These are phyloP conservation scores for Polypedilum pembai DNA, from an alignment of 1,140 invertebrate genomes.

Conservation along the genomic window DNA sequence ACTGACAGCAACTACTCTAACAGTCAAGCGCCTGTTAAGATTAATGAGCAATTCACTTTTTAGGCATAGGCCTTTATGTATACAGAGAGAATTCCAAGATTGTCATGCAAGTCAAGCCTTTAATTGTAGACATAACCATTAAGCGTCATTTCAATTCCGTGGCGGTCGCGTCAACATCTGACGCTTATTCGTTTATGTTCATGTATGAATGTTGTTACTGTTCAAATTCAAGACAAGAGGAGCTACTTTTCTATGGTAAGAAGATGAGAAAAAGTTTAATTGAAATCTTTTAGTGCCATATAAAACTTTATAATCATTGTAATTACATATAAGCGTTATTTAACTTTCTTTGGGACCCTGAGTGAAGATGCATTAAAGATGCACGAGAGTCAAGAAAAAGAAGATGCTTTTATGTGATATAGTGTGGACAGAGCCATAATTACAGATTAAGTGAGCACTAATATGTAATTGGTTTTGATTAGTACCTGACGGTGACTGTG, in stretches of 20 bases:
- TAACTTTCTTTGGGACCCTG: neutral
- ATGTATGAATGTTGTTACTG: neutral
- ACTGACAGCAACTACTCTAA: neutral
- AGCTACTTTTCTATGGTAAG: too few species aligned
- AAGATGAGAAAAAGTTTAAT: neutral
- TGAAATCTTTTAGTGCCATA: constrained; percentile 17
- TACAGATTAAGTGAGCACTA: neutral
- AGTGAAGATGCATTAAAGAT: neutral
- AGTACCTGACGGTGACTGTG: neutral
- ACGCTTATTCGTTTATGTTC: neutral
- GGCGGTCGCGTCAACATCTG: constrained; percentile 7
- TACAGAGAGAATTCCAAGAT: neutral
- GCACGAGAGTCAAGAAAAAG: neutral
- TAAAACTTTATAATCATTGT: constrained; percentile 1
- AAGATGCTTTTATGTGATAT: neutral
- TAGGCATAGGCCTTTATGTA: neutral
- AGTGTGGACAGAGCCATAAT: neutral
- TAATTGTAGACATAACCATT: constrained; percentile 14
- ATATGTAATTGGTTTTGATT: constrained; percentile 7
- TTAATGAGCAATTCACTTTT: neutral
- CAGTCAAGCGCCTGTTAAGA: neutral
- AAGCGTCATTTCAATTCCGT: neutral
- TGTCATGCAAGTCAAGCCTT: constrained; percentile 9
- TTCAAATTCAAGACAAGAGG: neutral
- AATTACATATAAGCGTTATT: constrained; percentile 4